phyloP scores from a whole-genome alignment of 2,888 invertebrate species.

The Lumbricus terrestris region DNA sequence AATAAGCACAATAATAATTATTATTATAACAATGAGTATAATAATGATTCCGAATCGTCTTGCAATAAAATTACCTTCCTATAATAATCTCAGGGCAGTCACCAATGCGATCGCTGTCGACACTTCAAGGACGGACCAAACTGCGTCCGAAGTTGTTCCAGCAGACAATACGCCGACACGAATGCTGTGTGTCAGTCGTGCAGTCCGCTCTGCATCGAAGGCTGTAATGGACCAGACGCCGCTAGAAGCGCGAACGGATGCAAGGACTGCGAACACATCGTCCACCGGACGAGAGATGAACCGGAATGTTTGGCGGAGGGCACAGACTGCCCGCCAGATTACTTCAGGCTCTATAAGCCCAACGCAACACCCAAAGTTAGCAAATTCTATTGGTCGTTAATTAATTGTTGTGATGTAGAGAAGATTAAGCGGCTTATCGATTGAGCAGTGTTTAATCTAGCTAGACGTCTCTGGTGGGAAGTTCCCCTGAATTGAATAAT shows the following conservation, averaged over 20 bases:
- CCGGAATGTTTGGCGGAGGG: slow-evolving; percentile 32
- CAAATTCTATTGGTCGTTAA: background rate
- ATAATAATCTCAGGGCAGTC: slow-evolving; percentile 68
- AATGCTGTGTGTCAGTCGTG: slow-evolving; percentile 76
- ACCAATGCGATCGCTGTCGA: slow-evolving; percentile 71
- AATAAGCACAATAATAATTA: no score
- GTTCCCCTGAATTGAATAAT: no score
- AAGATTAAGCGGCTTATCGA: no score
- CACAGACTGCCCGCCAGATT: background rate
- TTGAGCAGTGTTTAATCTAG: no score
- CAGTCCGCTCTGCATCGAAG: slow-evolving; percentile 73
- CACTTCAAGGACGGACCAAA: slow-evolving; percentile 32
- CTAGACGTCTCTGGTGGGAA: no score
- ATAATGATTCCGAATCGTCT: no score
- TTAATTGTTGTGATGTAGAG: no score
- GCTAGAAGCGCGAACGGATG: slow-evolving; percentile 82
- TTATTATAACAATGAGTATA: no score
- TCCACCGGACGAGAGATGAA: background rate
- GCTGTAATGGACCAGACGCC: slow-evolving; percentile 66
- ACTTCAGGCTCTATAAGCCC: background rate
- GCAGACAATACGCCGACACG: slow-evolving; percentile 68
- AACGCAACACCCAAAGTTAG: background rate
- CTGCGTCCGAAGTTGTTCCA: slow-evolving; percentile 31
- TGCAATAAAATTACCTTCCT: no score
- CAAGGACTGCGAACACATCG: slow-evolving; percentile 77